phyloP scores from a whole-genome alignment of 2,113 vertebrate genomes.

The Cynopterus brachyotis region DNA sequence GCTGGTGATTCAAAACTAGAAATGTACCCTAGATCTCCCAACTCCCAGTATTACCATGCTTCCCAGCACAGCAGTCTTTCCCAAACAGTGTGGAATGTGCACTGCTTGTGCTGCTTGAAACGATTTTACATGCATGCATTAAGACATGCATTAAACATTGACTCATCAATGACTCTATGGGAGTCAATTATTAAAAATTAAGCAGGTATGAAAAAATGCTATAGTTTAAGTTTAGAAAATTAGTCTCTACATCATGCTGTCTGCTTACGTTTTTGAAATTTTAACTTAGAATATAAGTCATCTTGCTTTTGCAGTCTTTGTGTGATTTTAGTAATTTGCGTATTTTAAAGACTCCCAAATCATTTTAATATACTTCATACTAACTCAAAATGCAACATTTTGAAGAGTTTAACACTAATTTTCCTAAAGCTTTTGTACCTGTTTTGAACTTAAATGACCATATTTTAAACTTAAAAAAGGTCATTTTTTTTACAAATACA shows the following conservation, averaged over 20 bases:
- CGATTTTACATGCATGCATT: background rate
- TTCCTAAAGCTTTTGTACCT: background rate
- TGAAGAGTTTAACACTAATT: background rate
- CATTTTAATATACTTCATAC: background rate
- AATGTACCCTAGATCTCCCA: background rate
- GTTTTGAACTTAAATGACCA: background rate
- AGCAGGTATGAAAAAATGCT: background rate
- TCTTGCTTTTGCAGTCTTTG: background rate
- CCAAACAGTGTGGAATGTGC: background rate
- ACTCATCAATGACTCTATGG: background rate
- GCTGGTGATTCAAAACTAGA: background rate
- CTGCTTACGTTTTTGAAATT: background rate
- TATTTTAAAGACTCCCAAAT: background rate
- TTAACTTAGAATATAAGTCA: conserved; percentile 4
- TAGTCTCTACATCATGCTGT: background rate
- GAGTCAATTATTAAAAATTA: background rate
- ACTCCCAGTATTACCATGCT: background rate
- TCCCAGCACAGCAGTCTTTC: background rate
- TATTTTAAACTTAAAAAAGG: background rate
- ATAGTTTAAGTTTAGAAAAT: conserved; percentile 13
- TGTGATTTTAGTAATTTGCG: background rate
- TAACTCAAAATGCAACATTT: conserved; percentile 33
- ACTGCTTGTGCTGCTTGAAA: background rate
- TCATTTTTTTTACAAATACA: background rate
- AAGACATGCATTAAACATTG: background rate